Base-by-base conservation (phyloP, 2,797 vertebrate species). In the Epinephelus awoara region DNA sequence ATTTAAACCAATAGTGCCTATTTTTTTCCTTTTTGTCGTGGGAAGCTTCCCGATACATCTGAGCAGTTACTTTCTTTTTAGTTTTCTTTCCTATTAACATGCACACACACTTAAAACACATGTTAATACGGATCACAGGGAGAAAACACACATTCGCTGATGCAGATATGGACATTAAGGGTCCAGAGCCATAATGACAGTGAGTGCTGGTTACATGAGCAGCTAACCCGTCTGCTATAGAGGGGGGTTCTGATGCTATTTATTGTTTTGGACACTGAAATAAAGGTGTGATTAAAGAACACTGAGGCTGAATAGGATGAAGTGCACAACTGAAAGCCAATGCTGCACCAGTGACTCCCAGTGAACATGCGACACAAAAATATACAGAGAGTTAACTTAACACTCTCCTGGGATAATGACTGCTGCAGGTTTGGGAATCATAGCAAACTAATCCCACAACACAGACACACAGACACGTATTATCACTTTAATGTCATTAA, bases 81-180 rank as follows among this genome's bases (percentile, higher is more conserved):
- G 58, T 57, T 46, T 55, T 77, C 70, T 80, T 77, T 70, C 6
- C 17, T 44, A 42, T 18, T 54, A 62, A 9, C 56, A 44, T 15
- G 42, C 55, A 34, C 58, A 54, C 72, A 57, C 50, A 62, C 50
- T n/a, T 4, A 15, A 72, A 19, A 54, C 27, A 42, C 63, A 21
- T 13, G 40, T 8, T 3, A 7, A 21, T 27, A 44, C 29, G 9
- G 27, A 52, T 54, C 19, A 65, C 1, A 19, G 13, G 29, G 17
- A 59, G 8, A 29, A 68, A 44, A 50, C 38, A 47, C 56, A 42
- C 29, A 34, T 23, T 4, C 19, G 52, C 19, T 21, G 15, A 2
- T 40, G 44, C 58, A 75, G 44, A 19, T 56, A n/a, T 38, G 50
- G 19, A 17, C 68, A 77, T n/a, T 29, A 44, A 25, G 18, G 21